These are phyloP conservation scores for Bugula neritina DNA, from an alignment of 2,888 invertebrate species.

Conservation along the genomic window DNA sequence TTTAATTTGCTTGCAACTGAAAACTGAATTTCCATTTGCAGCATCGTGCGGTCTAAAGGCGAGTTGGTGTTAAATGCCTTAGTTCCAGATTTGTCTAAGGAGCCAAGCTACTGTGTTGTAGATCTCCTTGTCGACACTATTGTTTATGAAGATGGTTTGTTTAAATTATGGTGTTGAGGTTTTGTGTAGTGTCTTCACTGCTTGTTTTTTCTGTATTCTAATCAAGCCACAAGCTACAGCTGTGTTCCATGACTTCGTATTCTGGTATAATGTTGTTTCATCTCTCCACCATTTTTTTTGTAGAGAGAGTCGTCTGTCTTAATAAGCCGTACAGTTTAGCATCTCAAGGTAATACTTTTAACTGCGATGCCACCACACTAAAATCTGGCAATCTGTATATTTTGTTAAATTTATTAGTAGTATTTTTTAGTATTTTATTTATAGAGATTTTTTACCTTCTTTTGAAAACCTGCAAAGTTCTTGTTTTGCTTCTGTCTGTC, in stretches of 20 bases:
- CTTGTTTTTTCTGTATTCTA: background rate
- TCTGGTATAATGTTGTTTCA: too few species aligned
- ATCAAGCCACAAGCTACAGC: too few species aligned
- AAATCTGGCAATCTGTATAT: background rate
- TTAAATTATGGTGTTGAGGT: too few species aligned
- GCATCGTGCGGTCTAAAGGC: too few species aligned
- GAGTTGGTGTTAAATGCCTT: background rate
- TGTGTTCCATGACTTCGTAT: too few species aligned
- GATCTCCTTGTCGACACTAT: constrained; percentile 39
- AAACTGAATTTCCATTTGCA: too few species aligned
- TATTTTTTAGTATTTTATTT: constrained; percentile 26
- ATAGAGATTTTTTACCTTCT: too few species aligned
- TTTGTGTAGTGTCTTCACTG: background rate
- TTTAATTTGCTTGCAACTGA: too few species aligned
- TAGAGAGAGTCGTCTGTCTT: constrained; percentile 55
- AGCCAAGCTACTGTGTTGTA: background rate
- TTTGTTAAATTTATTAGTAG: background rate
- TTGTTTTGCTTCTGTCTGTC: too few species aligned
- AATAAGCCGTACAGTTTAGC: constrained; percentile 57
- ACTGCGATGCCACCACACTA: background rate
- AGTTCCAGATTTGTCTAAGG: background rate
- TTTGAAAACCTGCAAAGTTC: too few species aligned
- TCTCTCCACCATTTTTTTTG: too few species aligned
- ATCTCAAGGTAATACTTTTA: constrained; percentile 39
- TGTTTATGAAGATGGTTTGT: constrained; percentile 44